Evolutionary conservation across 1,140 invertebrate species (phyloP), one percentile per base, ranked within the genome.

Genomic region (Drosophila orosa): DNA sequence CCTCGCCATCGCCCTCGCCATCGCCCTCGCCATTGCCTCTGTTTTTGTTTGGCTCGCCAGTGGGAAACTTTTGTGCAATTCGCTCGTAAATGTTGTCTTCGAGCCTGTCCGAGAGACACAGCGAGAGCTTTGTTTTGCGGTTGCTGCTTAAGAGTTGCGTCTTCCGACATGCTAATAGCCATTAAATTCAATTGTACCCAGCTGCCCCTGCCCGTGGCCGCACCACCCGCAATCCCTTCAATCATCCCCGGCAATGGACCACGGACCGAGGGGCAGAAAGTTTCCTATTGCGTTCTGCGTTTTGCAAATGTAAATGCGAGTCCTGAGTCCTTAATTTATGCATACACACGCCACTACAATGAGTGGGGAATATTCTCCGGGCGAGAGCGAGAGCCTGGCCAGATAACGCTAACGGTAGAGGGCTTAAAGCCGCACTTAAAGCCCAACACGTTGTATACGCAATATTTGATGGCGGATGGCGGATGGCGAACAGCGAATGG

Each of bases 91-190:
- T 75, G 73, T 75, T 65, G 71, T 74, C 59, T 63, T 61, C 39
- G 33, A 39, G 33, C 50, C 47, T 47, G 42, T 61, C 68, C 61
- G 44, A 52, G 31, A 15, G 50, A 33, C 17, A 33, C 17, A 33
- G 17, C 22, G 48, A 9, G 48, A 69, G 74, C 71, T 83, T 83
- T 83, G 81, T 85, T 79, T 69, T 85, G 81, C 58, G 83, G 78
- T 86, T 42, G 47, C 72, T 66, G 42, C 61, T 74, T 66, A 69
- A 74, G 72, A 76, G 71, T 77, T 74, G 83, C 45, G 63, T 72
- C 83, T 81, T 81, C 69, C 63, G 74, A 74, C 78, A 86, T 78
- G 74, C 82, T 82, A 79, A 87, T 87, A 79, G 71, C 74, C 75
- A 87, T 82, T 87, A 60, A 82, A 87, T 73, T 71, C 74, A 86